Percentiles rank a stretch among this genome's conserved stretches.
Evolutionary conservation across 1,140 invertebrate species (phyloP).

Genomic region (Varroa destructor): DNA sequence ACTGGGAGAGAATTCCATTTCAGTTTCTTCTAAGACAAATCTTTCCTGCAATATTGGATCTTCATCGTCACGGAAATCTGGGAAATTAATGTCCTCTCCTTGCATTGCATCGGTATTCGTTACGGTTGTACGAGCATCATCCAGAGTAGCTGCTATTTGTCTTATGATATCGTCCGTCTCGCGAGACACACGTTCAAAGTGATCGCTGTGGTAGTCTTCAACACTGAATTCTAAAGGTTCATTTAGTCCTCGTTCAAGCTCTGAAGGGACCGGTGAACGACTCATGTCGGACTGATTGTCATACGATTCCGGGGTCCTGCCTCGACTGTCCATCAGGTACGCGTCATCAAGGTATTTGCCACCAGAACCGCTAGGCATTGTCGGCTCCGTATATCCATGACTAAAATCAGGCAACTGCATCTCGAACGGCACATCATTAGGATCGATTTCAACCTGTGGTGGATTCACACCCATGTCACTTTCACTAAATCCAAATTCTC

Average conservation of each 20-base stretch:
- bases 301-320: no score
- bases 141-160: constrained; percentile 12
- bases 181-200: constrained; percentile 14
- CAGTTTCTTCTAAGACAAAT: not conserved
- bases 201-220: not conserved
- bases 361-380: no score
- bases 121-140: not conserved
- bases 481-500: not conserved
- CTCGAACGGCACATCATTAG: no score
- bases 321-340: no score
- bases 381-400: no score
- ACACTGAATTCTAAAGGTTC: not conserved
- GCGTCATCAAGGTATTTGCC: no score
- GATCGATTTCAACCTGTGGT: no score
- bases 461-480: no score
- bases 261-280: not conserved
- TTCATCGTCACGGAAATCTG: constrained; percentile 23
- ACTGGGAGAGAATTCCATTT: not conserved
- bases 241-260: not conserved
- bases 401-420: no score
- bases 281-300: constrained; percentile 11
- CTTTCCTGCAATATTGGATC: constrained; percentile 20
- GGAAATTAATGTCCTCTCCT: not conserved
- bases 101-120: not conserved
- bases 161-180: constrained; percentile 14